Base-by-base conservation (phyloP, 2,113 vertebrate genomes). In the Fukomys damarensis region DNA sequence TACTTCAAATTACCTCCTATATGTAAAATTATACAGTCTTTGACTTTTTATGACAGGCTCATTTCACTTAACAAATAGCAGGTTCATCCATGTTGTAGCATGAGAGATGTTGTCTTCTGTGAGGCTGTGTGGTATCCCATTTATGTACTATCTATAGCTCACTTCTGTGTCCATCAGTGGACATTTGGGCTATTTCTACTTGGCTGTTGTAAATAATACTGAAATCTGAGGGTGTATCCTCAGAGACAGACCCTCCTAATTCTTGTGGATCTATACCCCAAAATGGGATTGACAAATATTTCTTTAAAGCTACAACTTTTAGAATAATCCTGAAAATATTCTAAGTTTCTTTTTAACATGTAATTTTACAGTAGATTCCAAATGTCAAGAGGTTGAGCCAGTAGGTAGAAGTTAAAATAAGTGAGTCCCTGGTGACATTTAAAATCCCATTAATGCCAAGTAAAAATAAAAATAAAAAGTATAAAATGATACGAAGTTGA, bases 391-490 rank as follows among this genome's bases (percentile, higher is more conserved):
- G 81, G n/a, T 91, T 72, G 94, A 79, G 83, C 74, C 86, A 91
- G 12, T 80, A 79, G 86, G 43, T 91, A 20, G 26, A 96, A 91
- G 61, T 91, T 82, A 91, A 93, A 90, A 58, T 93, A 91, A 81
- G 65, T 65, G 66, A 93, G 49, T 72, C 61, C 20, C 32, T 84
- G 28, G 70, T 90, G 77, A 97, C 90, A 81, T 96, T 95, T 76
- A 65, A 96, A 92, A 93, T 95, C 43, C 58, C 70, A 70, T 91
- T 74, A 94, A 81, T 91, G 56, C 77, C 79, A 80, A 94, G 74
- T 68, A 96, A 65, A 90, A 94, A 85, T 96, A 92, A 94, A 92
- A 96, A 79, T 82, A n/a, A 65, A 86, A 85, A 85, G 43, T 82
- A 32, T 77, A 72, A 94, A 91, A 35, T 89, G 49, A 20, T 72